Conservation (phyloP, 2,888 invertebrate species). For the Andrena bicolor region DNA sequence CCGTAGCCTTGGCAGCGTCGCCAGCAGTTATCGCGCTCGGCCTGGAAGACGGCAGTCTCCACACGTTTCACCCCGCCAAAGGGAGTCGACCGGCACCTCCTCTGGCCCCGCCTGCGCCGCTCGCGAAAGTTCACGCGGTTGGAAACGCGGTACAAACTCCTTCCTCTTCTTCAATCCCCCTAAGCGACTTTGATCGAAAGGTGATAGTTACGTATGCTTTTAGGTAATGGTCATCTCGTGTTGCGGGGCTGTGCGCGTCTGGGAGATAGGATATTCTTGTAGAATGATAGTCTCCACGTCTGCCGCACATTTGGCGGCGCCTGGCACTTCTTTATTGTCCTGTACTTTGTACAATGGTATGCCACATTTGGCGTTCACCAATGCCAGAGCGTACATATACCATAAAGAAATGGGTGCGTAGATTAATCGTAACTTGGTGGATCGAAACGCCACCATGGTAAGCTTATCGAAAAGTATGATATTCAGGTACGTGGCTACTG, state of each 20-base stretch:
- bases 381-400: constrained; percentile 94
- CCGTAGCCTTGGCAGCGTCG: constrained; percentile 82
- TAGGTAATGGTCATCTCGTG: constrained; percentile 84
- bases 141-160: constrained; percentile 78
- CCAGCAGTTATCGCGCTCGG: constrained; percentile 82
- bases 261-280: constrained; percentile 82
- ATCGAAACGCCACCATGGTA: background rate
- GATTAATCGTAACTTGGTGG: constrained; percentile 13
- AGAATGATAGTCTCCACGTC: constrained; percentile 82
- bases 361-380: constrained; percentile 93
- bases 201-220: constrained; percentile 5
- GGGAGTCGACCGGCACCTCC: constrained; percentile 82
- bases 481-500: constrained; percentile 85
- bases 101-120: constrained; percentile 81
- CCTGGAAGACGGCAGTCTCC: constrained; percentile 82
- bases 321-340: constrained; percentile 80
- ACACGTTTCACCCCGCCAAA: constrained; percentile 82
- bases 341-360: constrained; percentile 88
- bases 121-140: constrained; percentile 82
- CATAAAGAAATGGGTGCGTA: constrained; percentile 91
- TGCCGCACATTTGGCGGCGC: constrained; percentile 81
- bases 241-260: constrained; percentile 83
- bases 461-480: constrained; percentile 3
- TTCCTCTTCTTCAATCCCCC: background rate
- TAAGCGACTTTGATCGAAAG: background rate